These are phyloP conservation scores for Stigmatopora argus DNA, from an alignment of 2,113 vertebrate species.

Conservation along the genomic window DNA sequence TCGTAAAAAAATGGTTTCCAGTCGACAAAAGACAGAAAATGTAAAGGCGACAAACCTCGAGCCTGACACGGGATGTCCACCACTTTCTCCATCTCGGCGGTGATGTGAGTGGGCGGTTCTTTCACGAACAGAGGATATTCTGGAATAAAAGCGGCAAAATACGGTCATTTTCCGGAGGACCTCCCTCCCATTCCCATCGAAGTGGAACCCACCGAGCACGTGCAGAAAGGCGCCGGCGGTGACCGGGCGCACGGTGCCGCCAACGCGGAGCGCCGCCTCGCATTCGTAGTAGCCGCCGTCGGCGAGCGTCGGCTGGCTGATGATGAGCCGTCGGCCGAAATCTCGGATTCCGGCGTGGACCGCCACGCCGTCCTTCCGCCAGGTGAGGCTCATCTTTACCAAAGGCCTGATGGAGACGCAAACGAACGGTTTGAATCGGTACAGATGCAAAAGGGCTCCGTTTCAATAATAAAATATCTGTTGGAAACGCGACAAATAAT, in stretches of 20 bases:
- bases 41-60: constrained; percentile 71
- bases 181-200: too few relatives aligned
- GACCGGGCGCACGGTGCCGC: constrained; percentile 82
- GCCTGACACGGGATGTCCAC: constrained; percentile 94
- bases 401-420: constrained; percentile 74
- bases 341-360: constrained; percentile 81
- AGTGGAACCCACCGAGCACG: constrained; percentile 73
- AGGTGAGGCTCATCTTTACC: constrained; percentile 87
- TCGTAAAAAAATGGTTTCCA: too few relatives aligned
- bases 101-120: constrained; percentile 91
- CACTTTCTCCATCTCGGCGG: constrained; percentile 95
- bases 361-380: constrained; percentile 82
- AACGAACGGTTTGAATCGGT: too few relatives aligned
- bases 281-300: constrained; percentile 91
- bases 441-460: too few relatives aligned
- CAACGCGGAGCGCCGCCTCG: constrained; percentile 80
- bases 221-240: constrained; percentile 80
- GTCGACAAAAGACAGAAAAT: neutral
- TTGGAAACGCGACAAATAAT: too few relatives aligned
- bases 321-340: constrained; percentile 84
- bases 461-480: too few relatives aligned
- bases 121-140: constrained; percentile 88
- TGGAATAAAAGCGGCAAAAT: constrained; percentile 38
- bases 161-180: neutral
- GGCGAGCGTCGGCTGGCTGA: constrained; percentile 75